Evolutionary conservation across 2,888 invertebrate genomes (phyloP), one percentile per base, ranked within the genome.

Genomic region (Peribatodes rhomboidaria): DNA sequence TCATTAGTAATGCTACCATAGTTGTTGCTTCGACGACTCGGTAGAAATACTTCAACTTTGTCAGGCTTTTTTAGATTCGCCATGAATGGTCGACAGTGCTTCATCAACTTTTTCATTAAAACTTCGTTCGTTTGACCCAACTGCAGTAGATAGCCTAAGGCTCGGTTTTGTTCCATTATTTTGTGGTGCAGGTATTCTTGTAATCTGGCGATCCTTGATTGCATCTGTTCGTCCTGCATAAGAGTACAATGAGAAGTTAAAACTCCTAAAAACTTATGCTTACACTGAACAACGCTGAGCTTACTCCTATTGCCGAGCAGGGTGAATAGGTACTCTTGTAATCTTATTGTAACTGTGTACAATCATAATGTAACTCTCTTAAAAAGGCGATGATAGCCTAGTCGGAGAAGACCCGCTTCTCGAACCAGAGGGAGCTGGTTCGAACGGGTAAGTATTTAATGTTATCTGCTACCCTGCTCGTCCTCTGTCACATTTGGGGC

Each of bases 121-220:
- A 83, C 81, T 65, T 81, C 83, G 44, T 79, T 83, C 0, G 52
- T 65, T 63, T 83, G 73, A 1, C 80, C 74, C 16, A 77, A 60
- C 68, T 75, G 77, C 2, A 87, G 58, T 16, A 92, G 68, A 55
- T 83, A 76, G 52, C 88, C 87, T 58, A 90, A 74, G 0, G 84
- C 85, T 77, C 86, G 85, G 11, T 80, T 80, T 33, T 90, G 88
- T 59, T 88, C 77, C 42, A 82, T 74, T 37, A 90, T 67, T 61
- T 84, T 86, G 6, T 88, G 83, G 70, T 86, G 85, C 14, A 90
- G 69, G 61, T 84, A 86, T 8, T 79, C 70, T 27, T 64, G 70
- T 20, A 82, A 77, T 33, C 53, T 67, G 67, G 69, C 66, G 49
- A 49, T 13, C 63, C 64, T 70, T 4, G 71, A 46, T 55, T 83